These are phyloP conservation scores for Coracopsis vasa DNA, from an alignment of 2,113 vertebrate genomes.

Conservation along the genomic window DNA sequence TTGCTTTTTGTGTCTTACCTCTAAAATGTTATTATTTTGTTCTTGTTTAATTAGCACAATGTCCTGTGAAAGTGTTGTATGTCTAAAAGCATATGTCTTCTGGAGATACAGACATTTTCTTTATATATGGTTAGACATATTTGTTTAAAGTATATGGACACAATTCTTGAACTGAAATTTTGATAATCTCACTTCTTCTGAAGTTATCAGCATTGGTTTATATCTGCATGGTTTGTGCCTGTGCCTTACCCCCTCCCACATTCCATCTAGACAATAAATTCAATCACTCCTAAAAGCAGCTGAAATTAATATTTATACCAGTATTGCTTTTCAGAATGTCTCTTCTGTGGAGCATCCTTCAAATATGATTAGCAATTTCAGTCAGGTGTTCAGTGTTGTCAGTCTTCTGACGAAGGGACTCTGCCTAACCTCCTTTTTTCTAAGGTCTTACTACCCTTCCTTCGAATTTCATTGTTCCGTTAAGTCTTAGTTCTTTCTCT, in stretches of 20 bases:
- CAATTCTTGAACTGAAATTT: fast-evolving
- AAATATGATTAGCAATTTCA: not conserved
- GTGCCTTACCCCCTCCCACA: not conserved
- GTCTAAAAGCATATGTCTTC: too few species aligned
- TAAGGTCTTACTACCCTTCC: not conserved
- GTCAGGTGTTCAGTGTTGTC: fast-evolving
- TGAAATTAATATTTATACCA: not conserved
- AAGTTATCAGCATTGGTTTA: not conserved
- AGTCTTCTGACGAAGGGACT: not conserved
- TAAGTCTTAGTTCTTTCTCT: not conserved
- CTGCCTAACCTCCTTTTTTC: not conserved
- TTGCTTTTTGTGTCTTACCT: not conserved
- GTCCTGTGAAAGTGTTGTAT: not conserved
- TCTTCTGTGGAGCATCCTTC: not conserved
- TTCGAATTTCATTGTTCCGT: not conserved
- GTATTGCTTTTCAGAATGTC: fast-evolving
- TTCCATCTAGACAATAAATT: not conserved
- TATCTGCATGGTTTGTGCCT: fast-evolving
- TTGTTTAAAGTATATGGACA: not conserved
- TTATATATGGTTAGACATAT: not conserved
- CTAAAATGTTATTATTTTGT: not conserved
- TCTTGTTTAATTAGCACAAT: not conserved
- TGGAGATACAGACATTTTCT: not conserved
- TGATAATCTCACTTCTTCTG: fast-evolving
- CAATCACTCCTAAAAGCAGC: not conserved